These are phyloP conservation scores for Nannoperca obscura DNA, from an alignment of 2,797 vertebrate genomes.

Conservation along the genomic window DNA sequence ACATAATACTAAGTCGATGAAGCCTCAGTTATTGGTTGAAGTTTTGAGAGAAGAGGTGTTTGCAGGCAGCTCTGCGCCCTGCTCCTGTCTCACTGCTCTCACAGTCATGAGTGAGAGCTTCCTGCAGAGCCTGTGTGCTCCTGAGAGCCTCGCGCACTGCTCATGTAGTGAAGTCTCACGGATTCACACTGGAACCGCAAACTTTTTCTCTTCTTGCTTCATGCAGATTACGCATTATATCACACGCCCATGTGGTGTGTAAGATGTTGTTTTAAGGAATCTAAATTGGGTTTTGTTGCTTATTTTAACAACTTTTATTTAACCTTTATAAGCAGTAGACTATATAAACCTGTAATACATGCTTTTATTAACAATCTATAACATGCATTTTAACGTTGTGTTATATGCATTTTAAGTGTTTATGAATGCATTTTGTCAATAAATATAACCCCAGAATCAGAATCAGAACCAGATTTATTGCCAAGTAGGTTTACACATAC, in stretches of 20 bases:
- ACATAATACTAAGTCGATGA: not conserved
- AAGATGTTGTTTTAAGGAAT: no score
- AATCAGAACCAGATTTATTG: no score
- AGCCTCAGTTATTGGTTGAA: conserved; percentile 43
- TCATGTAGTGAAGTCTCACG: conserved; percentile 39
- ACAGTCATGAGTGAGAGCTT: conserved; percentile 54
- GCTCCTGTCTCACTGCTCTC: conserved; percentile 59
- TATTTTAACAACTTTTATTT: no score
- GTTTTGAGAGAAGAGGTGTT: conserved; percentile 55
- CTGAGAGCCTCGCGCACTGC: conserved; percentile 17
- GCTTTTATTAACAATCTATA: not conserved
- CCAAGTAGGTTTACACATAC: no score
- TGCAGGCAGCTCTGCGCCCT: conserved; percentile 49
- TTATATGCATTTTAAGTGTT: not conserved
- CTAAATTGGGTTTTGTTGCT: not conserved
- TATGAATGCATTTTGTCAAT: not conserved
- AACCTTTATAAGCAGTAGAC: not conserved
- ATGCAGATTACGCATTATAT: not conserved
- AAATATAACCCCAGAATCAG: not conserved
- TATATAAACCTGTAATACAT: not conserved
- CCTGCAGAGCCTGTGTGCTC: conserved; percentile 45
- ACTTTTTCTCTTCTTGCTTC: not conserved
- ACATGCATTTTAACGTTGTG: not conserved
- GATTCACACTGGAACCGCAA: conserved; percentile 21
- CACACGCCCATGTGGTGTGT: not conserved